A percentile compares a stretch with the other conserved stretches of the same genome.
These are phyloP conservation scores for Sander lucioperca DNA, from an alignment of 2,113 vertebrate species.

Conservation along the genomic window DNA sequence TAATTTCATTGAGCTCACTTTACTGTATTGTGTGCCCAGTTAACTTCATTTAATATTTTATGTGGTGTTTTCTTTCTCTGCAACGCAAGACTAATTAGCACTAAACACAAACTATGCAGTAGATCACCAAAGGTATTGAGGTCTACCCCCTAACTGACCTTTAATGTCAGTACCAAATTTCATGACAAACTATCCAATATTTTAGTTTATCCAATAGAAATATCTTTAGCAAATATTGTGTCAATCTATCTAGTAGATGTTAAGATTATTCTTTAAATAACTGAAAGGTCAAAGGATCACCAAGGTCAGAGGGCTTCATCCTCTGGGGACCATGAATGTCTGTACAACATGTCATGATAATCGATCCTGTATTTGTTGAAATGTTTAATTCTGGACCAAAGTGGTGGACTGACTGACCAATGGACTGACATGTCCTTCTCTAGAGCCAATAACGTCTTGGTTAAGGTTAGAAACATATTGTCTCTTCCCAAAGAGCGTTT, in stretches of 20 bases:
- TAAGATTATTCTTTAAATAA: background rate
- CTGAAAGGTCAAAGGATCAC: background rate
- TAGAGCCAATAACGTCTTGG: background rate
- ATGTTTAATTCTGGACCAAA: slow-evolving; percentile 2
- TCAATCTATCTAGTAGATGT: background rate
- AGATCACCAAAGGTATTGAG: background rate
- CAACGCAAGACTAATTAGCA: too few relatives aligned
- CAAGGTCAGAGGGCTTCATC: background rate
- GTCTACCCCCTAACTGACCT: background rate
- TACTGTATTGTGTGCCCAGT: too few relatives aligned
- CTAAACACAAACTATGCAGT: background rate
- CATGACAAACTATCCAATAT: too few relatives aligned
- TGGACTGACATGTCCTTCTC: background rate
- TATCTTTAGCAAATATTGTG: too few relatives aligned
- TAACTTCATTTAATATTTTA: too few relatives aligned
- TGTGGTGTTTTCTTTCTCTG: too few relatives aligned
- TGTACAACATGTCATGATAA: background rate
- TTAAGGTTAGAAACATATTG: slow-evolving; percentile 7
- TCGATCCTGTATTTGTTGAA: background rate
- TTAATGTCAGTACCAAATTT: too few relatives aligned
- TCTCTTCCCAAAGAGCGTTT: slow-evolving; percentile 32
- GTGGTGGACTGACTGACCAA: background rate
- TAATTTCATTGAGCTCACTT: too few relatives aligned
- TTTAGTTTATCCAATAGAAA: too few relatives aligned
- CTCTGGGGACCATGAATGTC: background rate